Conservation (phyloP, 2,797 vertebrate species). For the Phaenicophaeus curvirostris region DNA sequence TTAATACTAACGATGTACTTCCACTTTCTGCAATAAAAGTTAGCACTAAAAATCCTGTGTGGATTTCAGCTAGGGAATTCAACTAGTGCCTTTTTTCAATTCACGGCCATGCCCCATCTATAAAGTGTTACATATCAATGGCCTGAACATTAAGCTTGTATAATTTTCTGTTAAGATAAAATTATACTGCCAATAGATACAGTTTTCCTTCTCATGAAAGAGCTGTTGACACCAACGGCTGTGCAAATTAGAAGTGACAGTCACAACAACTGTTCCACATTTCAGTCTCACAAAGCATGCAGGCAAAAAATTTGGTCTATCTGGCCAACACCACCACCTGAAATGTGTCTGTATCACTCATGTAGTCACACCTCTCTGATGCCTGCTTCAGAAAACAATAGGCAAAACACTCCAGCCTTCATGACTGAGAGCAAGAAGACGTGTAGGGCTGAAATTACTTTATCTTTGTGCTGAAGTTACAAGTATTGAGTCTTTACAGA, state of each 20-base stretch:
- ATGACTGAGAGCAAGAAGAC: not conserved
- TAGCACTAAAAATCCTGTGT: not conserved
- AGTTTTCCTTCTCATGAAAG: not conserved
- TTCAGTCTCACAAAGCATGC: not conserved
- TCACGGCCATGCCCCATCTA: not conserved
- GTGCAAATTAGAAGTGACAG: slow-evolving; percentile 42
- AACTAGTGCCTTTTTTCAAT: slow-evolving; percentile 17
- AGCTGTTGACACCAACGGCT: slow-evolving; percentile 26
- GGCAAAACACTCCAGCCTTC: not conserved
- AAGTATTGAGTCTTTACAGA: not conserved
- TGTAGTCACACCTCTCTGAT: not conserved
- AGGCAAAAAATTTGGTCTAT: not conserved
- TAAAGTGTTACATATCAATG: slow-evolving; percentile 3
- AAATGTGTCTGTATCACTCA: not conserved
- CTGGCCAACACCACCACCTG: not conserved
- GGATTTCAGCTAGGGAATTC: slow-evolving; percentile 21
- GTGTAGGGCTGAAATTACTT: not conserved
- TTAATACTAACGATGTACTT: not conserved
- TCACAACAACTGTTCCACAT: slow-evolving; percentile 31
- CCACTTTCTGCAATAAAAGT: not conserved
- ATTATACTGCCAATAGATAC: slow-evolving; percentile 13
- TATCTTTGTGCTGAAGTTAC: not conserved
- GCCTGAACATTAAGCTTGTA: not conserved
- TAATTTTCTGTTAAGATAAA: slow-evolving; percentile 21
- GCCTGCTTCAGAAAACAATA: not conserved